A percentile compares a stretch with the other conserved stretches of the same genome.
These are phyloP conservation scores for Parotocinclus haroldoi DNA, from an alignment of 2,797 vertebrate genomes.

Conservation along the genomic window DNA sequence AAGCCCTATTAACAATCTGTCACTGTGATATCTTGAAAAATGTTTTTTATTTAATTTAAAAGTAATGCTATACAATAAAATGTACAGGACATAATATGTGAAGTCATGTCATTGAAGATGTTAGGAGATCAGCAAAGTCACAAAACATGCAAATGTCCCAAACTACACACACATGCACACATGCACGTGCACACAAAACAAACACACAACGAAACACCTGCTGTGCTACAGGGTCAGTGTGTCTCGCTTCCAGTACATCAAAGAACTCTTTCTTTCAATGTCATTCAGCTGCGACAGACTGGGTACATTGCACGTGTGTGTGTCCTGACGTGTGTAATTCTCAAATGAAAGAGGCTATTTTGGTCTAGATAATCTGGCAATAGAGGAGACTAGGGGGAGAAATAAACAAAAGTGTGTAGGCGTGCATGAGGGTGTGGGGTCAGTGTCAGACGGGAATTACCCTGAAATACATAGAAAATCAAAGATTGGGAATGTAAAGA, in stretches of 20 bases:
- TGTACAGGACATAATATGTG: not conserved
- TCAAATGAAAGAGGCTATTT: conserved; percentile 59
- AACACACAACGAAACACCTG: conserved; percentile 61
- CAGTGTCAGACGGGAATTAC: conserved; percentile 12
- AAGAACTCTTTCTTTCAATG: conserved; percentile 64
- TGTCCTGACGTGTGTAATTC: conserved; percentile 48
- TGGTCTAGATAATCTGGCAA: conserved; percentile 40
- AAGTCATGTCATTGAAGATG: conserved; percentile 4
- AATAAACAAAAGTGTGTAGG: conserved; percentile 43
- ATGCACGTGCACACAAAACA: conserved; percentile 29
- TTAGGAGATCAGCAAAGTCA: not conserved
- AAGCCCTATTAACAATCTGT: too few species aligned
- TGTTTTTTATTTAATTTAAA: too few species aligned
- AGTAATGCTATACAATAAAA: too few species aligned
- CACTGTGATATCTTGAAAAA: too few species aligned
- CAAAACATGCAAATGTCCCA: conserved; percentile 25
- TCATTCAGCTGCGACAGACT: conserved; percentile 61
- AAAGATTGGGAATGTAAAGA: too few species aligned
- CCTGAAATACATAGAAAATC: too few species aligned
- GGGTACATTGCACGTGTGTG: conserved; percentile 37
- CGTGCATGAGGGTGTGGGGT: conserved; percentile 17
- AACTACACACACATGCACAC: conserved; percentile 4
- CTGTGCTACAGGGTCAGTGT: conserved; percentile 61
- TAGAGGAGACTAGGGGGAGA: conserved; percentile 28
- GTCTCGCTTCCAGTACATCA: conserved; percentile 62